Evolutionary conservation across 2,113 vertebrate species (phyloP).

Genomic region (Scomber scombrus): DNA sequence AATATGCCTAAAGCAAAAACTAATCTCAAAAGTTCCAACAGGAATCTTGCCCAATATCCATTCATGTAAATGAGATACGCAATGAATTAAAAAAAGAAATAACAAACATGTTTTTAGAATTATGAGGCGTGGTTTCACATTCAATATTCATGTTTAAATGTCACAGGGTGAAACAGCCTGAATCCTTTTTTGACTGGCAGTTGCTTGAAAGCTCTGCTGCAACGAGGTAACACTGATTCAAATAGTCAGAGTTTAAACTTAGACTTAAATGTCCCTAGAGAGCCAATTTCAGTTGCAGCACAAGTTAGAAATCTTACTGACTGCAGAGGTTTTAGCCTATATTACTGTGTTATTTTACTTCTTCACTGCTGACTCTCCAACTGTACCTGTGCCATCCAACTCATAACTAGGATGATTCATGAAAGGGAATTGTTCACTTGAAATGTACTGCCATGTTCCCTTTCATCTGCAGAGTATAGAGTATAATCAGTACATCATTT

Average conservation of each 20-base stretch:
- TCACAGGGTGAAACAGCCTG: slow-evolving; percentile 3
- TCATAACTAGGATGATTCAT: slow-evolving; percentile 26
- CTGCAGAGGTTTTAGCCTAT: slow-evolving; percentile 29
- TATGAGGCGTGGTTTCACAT: background rate
- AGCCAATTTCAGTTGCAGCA: slow-evolving; percentile 63
- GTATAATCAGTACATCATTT: background rate
- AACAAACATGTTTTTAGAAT: background rate
- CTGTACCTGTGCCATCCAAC: slow-evolving; percentile 21
- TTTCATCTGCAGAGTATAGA: background rate
- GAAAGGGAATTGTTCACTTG: background rate
- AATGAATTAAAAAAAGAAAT: background rate
- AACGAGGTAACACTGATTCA: slow-evolving; percentile 30
- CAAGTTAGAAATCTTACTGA: slow-evolving; percentile 30
- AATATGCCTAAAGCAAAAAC: background rate
- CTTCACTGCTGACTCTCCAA: background rate
- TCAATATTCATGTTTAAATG: background rate
- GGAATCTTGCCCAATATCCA: background rate
- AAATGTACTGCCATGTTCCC: background rate
- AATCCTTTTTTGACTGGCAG: slow-evolving; percentile 45
- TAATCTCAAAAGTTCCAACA: background rate
- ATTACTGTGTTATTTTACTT: slow-evolving; percentile 31
- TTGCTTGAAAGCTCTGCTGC: slow-evolving; percentile 28
- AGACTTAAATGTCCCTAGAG: slow-evolving; percentile 55
- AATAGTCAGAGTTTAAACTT: slow-evolving; percentile 55
- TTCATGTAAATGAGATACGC: background rate